phyloP scores from a whole-genome alignment of 2,113 vertebrate genomes.

The Ondatra zibethicus region DNA sequence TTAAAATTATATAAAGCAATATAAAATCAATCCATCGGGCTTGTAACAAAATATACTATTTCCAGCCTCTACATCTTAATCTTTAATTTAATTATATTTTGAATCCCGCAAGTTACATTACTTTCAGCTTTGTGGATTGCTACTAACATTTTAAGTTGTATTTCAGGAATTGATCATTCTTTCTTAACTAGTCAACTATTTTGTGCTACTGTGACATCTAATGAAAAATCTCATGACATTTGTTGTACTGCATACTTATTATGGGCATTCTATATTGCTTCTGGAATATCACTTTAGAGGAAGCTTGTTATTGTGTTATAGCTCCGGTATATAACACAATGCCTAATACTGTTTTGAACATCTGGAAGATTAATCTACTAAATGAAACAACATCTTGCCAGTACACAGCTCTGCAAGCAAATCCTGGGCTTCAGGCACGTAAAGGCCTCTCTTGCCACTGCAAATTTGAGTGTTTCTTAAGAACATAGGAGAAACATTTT shows the following conservation, averaged over 20 bases:
- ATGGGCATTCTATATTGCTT: background rate
- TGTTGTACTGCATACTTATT: constrained; percentile 6
- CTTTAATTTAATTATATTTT: constrained; percentile 52
- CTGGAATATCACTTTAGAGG: background rate
- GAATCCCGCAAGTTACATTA: background rate
- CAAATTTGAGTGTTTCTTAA: background rate
- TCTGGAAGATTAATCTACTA: background rate
- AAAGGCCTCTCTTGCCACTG: background rate
- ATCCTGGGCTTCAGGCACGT: background rate
- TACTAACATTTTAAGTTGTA: background rate
- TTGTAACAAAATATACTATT: constrained; percentile 53
- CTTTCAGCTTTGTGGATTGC: background rate
- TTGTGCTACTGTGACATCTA: background rate
- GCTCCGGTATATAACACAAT: background rate
- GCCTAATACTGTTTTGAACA: background rate
- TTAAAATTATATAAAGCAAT: constrained; percentile 49
- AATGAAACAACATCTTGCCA: background rate
- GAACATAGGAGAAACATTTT: background rate
- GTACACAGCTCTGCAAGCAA: background rate
- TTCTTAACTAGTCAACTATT: constrained; percentile 13
- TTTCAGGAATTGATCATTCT: background rate
- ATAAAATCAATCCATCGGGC: constrained; percentile 53
- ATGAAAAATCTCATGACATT: background rate
- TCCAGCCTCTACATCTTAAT: background rate
- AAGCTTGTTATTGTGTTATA: background rate